Evolutionary conservation across 2,113 vertebrate genomes (phyloP).

Genomic region (Tichodroma muraria): DNA sequence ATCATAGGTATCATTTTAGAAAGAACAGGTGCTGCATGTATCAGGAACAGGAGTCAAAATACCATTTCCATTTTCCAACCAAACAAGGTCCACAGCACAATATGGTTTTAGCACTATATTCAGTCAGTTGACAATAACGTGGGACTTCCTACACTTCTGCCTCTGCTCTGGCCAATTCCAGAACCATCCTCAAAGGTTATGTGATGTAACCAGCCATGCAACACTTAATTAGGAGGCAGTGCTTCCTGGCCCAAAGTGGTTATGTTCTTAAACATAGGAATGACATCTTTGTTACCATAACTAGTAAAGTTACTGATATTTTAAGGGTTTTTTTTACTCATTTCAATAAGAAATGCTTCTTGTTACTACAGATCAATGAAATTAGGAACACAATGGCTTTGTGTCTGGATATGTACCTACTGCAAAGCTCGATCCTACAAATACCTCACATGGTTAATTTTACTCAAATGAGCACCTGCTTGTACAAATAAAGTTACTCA

Average conservation of each 20-base stretch:
- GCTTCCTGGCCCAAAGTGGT: background rate
- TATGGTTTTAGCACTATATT: background rate
- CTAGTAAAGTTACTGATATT: background rate
- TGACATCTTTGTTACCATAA: background rate
- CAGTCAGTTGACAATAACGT: background rate
- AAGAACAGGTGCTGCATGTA: background rate
- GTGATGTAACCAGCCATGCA: background rate
- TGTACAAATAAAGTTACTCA: slow-evolving; percentile 12
- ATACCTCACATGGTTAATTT: background rate
- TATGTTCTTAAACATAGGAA: background rate
- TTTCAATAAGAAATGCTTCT: background rate
- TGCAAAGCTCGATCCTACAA: background rate
- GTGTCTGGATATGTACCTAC: background rate
- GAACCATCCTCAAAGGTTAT: background rate
- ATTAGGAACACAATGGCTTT: background rate
- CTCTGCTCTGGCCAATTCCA: background rate
- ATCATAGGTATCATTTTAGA: background rate
- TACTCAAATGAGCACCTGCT: background rate
- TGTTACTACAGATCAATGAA: background rate
- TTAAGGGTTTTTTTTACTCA: background rate
- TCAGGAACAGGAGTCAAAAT: background rate
- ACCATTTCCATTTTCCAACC: background rate
- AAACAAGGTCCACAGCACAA: background rate
- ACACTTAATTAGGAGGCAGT: background rate
- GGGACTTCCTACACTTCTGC: background rate